A percentile compares a stretch with the other conserved stretches of the same genome.
phyloP scores from a whole-genome alignment of 2,888 invertebrate species.

The Eupithecia inturbata region DNA sequence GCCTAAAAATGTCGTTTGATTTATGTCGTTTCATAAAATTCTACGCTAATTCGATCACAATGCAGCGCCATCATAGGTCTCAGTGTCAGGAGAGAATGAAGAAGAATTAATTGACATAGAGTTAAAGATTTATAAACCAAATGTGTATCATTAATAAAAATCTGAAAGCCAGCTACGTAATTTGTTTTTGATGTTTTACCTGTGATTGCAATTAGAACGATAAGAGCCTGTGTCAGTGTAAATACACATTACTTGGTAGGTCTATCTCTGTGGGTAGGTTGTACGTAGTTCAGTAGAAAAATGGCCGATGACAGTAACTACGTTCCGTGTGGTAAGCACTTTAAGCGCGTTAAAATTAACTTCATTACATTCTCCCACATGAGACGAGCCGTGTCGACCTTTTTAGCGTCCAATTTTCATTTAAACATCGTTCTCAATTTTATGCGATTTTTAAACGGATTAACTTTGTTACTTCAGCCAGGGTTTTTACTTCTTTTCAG shows the following conservation, averaged over 20 bases:
- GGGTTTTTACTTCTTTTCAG: neutral
- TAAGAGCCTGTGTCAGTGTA: neutral
- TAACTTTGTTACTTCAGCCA: slow-evolving; percentile 35
- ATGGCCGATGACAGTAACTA: neutral
- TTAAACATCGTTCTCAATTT: slow-evolving; percentile 46
- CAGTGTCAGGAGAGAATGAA: neutral
- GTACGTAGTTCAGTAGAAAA: neutral
- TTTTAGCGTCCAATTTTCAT: slow-evolving; percentile 61
- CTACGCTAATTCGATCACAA: no score
- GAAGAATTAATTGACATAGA: neutral
- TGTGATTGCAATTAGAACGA: neutral
- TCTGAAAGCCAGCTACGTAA: no score
- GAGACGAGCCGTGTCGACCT: slow-evolving; percentile 50
- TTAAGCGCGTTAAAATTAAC: slow-evolving; percentile 64
- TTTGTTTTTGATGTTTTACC: no score
- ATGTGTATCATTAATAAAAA: no score
- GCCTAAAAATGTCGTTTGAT: no score
- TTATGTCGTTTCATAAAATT: no score
- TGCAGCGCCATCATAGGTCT: neutral
- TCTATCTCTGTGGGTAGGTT: neutral
- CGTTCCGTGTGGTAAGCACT: neutral
- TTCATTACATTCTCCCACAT: slow-evolving; percentile 53
- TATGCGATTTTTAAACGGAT: slow-evolving; percentile 38
- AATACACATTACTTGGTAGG: neutral
- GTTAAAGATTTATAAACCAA: neutral